phyloP scores from a whole-genome alignment of 1,140 invertebrate genomes.

The Pseudomyrmex gracilis region DNA sequence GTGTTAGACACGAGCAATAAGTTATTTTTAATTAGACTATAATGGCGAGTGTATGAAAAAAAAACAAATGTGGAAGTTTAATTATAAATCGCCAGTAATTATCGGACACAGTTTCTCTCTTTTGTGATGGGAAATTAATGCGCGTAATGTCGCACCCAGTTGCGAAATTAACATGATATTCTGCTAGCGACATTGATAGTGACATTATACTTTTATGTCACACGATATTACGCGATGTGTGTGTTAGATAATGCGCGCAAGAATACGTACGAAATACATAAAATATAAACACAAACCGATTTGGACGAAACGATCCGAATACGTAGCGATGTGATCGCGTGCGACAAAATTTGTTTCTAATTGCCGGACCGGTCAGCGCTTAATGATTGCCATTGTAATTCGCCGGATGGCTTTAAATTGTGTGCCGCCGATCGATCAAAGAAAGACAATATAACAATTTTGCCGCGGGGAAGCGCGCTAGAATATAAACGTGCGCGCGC shows the following conservation, averaged over 20 bases:
- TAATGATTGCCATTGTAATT: constrained; percentile 53
- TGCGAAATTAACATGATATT: constrained; percentile 43
- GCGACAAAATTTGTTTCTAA: constrained; percentile 15
- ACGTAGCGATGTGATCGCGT: not conserved
- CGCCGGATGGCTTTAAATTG: constrained; percentile 25
- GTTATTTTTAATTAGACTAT: not conserved
- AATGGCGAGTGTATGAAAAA: not conserved
- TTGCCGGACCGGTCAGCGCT: constrained; percentile 7
- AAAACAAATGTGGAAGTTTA: constrained; percentile 21
- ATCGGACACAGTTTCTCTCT: not conserved
- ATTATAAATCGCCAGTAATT: constrained; percentile 23
- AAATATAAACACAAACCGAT: constrained; percentile 14
- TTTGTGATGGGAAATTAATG: constrained; percentile 35
- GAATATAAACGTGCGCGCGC: constrained; percentile 16
- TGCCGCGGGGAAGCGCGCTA: not conserved
- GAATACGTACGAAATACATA: not conserved
- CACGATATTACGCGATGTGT: not conserved
- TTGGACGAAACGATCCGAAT: not conserved
- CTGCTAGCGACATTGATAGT: constrained; percentile 2
- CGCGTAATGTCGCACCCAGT: not conserved
- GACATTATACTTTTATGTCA: constrained; percentile 25
- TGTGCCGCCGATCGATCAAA: constrained; percentile 31
- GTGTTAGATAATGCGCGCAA: not conserved
- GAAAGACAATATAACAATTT: constrained; percentile 56
- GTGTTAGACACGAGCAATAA: too few species aligned